Conservation (phyloP, 2,797 vertebrate genomes). For the Thripadectes ignobilis region DNA sequence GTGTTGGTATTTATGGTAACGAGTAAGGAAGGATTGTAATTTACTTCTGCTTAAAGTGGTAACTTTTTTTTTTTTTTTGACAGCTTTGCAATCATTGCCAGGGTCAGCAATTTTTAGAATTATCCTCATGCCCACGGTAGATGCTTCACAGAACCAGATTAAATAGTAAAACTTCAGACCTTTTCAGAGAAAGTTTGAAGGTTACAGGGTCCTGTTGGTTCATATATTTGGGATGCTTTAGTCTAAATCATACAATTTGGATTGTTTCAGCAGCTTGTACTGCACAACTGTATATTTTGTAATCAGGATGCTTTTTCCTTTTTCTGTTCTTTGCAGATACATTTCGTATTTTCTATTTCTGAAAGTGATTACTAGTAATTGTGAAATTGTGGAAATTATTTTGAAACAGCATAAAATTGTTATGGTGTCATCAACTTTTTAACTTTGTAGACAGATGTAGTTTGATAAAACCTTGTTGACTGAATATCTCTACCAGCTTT, state of each 20-base stretch:
- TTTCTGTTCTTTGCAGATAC: not conserved
- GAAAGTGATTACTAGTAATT: not conserved
- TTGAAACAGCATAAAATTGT: not conserved
- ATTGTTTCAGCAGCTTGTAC: not conserved
- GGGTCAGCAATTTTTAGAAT: not conserved
- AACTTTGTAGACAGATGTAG: slow-evolving; percentile 6
- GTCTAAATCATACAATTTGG: not conserved
- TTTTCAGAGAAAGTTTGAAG: not conserved
- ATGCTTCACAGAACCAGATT: not conserved
- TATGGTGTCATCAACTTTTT: not conserved
- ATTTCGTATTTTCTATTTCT: not conserved
- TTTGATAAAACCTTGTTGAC: slow-evolving; percentile 5
- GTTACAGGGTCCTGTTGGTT: not conserved
- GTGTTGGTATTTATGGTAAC: slow-evolving; percentile 22
- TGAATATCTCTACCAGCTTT: not conserved
- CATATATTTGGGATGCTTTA: not conserved
- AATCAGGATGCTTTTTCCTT: not conserved
- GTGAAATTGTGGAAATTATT: not conserved
- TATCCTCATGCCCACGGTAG: not conserved
- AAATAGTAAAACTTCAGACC: not conserved
- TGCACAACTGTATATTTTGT: not conserved
- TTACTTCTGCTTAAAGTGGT: slow-evolving; percentile 14
- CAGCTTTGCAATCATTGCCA: not conserved
- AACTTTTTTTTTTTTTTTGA: not conserved
- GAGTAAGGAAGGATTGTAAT: slow-evolving; percentile 1